A percentile compares a stretch with the other conserved stretches of the same genome.
Evolutionary conservation across 2,113 vertebrate genomes (phyloP).

Genomic region (Syrmaticus mikado): DNA sequence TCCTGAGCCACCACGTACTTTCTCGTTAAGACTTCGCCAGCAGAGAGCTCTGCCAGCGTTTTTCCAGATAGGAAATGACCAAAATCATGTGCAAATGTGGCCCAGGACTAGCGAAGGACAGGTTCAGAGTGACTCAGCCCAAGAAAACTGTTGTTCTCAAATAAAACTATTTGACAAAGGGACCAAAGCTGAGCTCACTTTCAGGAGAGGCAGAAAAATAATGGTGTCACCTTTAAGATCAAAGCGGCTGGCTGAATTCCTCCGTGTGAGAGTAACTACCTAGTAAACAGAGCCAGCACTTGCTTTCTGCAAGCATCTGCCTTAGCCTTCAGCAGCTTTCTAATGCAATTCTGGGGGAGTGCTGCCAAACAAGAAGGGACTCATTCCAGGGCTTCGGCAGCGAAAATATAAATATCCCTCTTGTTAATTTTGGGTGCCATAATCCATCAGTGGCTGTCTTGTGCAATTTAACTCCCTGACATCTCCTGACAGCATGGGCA

Average conservation of each 20-base stretch:
- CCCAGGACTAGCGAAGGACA: neutral
- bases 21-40: neutral
- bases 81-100: neutral
- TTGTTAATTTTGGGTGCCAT: slow-evolving; percentile 37
- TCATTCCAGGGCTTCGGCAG: neutral
- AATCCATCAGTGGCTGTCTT: slow-evolving; percentile 36
- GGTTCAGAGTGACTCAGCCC: neutral
- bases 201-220: neutral
- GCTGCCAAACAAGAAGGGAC: slow-evolving; percentile 20
- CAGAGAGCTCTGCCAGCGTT: neutral
- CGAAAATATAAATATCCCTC: slow-evolving; percentile 40
- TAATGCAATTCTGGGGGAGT: neutral
- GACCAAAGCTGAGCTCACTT: neutral
- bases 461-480: neutral
- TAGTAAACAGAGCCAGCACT: neutral
- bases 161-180: neutral
- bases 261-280: neutral
- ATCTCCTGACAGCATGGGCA: slow-evolving; percentile 7
- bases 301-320: neutral
- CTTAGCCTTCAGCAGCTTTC: neutral
- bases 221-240: neutral
- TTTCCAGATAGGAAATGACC: neutral
- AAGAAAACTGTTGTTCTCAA: neutral
- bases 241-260: neutral
- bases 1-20: neutral